Evolutionary conservation across 2,113 vertebrate species (phyloP).

Genomic region (Lucifuga dentata): DNA sequence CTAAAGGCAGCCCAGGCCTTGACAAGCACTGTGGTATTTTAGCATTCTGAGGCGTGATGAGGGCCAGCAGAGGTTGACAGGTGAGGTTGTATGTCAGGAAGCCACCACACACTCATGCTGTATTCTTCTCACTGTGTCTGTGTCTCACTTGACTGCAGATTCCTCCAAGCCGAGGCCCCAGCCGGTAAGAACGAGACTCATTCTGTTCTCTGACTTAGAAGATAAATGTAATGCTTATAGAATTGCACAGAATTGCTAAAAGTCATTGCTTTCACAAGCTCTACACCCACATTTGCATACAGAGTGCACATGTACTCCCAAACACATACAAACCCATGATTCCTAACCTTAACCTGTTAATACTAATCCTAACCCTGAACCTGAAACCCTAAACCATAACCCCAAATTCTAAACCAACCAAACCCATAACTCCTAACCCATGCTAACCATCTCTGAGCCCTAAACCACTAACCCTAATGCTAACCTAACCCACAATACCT

Average conservation of each 20-base stretch:
- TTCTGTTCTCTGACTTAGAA: conserved; percentile 46
- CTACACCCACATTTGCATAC: neutral
- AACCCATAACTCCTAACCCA: too few relatives aligned
- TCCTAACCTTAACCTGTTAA: too few relatives aligned
- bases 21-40: conserved; percentile 51
- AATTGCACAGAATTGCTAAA: too few relatives aligned
- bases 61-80: conserved; percentile 71
- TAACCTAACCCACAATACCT: too few relatives aligned
- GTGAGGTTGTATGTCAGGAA: conserved; percentile 70
- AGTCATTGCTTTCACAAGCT: too few relatives aligned
- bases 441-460: too few relatives aligned
- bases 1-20: conserved; percentile 36
- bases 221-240: conserved; percentile 19
- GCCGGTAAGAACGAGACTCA: conserved; percentile 86
- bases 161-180: conserved; percentile 81
- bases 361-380: too few relatives aligned
- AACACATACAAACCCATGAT: too few relatives aligned
- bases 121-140: conserved; percentile 83
- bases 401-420: too few relatives aligned
- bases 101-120: conserved; percentile 60
- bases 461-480: too few relatives aligned
- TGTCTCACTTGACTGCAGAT: conserved; percentile 90
- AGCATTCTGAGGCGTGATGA: conserved; percentile 60
- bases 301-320: neutral
- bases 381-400: too few relatives aligned